phyloP scores from a whole-genome alignment of 2,888 invertebrate genomes.

The Lithodes maja region DNA sequence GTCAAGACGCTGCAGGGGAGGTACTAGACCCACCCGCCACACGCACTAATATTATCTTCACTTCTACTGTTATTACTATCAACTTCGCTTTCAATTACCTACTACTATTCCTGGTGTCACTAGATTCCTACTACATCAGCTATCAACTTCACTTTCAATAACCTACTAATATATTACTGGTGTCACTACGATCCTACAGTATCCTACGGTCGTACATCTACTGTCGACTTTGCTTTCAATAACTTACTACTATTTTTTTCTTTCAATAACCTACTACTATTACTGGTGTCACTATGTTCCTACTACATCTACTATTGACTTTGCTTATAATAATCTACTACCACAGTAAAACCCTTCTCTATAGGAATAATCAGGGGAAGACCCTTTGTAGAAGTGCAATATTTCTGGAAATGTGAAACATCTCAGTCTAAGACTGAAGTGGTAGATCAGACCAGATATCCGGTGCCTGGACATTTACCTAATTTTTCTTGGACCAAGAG shows the following conservation, averaged over 20 bases:
- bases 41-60: neutral
- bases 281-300: neutral
- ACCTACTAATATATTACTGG: too few species aligned
- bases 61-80: constrained; percentile 5
- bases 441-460: too few species aligned
- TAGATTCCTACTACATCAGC: neutral
- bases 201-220: too few species aligned
- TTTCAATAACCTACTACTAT: neutral
- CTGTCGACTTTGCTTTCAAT: too few species aligned
- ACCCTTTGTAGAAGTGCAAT: too few species aligned
- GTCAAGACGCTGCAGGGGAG: constrained; percentile 72
- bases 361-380: too few species aligned
- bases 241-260: too few species aligned
- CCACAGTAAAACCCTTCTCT: neutral
- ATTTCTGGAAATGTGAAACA: too few species aligned
- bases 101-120: constrained; percentile 7
- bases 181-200: too few species aligned
- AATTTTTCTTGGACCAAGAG: too few species aligned
- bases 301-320: neutral
- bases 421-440: too few species aligned
- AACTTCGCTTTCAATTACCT: neutral
- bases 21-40: constrained; percentile 57
- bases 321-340: neutral
- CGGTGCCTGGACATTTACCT: too few species aligned
- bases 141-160: neutral